phyloP scores from a whole-genome alignment of 2,888 invertebrate species.

The Orchesella flavescens region DNA sequence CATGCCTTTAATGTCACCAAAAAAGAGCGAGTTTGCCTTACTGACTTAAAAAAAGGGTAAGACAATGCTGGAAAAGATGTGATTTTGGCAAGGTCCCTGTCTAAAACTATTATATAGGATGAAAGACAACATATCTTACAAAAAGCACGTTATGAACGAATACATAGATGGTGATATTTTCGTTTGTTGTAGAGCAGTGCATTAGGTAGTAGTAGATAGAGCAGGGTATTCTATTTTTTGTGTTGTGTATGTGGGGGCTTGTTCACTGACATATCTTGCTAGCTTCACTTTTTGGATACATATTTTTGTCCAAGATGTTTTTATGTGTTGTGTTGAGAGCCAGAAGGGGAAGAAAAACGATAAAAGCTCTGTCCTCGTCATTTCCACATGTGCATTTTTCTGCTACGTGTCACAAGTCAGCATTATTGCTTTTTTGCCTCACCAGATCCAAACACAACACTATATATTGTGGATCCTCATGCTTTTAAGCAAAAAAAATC shows the following conservation, averaged over 20 bases:
- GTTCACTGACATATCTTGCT: background rate
- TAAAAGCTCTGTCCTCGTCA: conserved; percentile 35
- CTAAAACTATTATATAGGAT: background rate
- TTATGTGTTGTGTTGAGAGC: background rate
- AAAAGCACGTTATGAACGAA: background rate
- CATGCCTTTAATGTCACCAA: background rate
- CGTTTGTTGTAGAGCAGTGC: background rate
- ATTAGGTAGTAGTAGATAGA: background rate
- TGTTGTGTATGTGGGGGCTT: background rate
- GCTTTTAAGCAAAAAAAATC: background rate
- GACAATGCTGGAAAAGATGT: conserved; percentile 11
- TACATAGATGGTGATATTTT: too few relatives aligned
- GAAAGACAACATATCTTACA: background rate
- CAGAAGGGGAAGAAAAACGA: background rate
- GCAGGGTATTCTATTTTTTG: background rate
- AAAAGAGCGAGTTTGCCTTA: background rate
- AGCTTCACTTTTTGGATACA: background rate
- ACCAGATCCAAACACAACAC: background rate
- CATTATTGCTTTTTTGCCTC: conserved; percentile 43
- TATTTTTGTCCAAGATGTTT: background rate
- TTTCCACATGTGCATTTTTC: conserved; percentile 53
- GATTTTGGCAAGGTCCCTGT: conserved; percentile 34
- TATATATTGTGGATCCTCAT: background rate
- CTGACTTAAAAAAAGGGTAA: background rate
- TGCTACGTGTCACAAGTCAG: conserved; percentile 49